phyloP scores from a whole-genome alignment of 1,140 invertebrate genomes.

The Rhysida immarginata region DNA sequence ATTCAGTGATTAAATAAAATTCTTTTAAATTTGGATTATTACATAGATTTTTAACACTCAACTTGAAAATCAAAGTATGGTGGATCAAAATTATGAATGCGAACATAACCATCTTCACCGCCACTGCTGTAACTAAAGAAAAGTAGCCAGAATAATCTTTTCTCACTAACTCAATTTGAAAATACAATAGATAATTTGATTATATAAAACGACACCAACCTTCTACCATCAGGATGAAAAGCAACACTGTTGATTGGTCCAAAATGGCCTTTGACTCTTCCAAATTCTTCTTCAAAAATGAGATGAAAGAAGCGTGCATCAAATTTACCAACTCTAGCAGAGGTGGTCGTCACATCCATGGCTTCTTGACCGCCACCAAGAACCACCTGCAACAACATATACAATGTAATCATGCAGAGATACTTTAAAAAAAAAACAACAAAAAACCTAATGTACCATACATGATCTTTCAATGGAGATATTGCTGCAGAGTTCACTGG shows the following conservation, averaged over 20 bases:
- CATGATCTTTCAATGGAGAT: slow-evolving; percentile 85
- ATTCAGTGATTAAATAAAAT: no score
- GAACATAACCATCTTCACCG: slow-evolving; percentile 96
- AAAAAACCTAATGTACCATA: slow-evolving; percentile 28
- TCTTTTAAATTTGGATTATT: no score
- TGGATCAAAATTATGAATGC: slow-evolving; percentile 90
- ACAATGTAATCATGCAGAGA: background rate
- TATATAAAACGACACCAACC: slow-evolving; percentile 18
- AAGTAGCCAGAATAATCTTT: background rate
- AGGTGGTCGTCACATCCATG: slow-evolving; percentile 97
- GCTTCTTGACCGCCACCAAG: slow-evolving; percentile 96
- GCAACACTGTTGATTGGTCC: slow-evolving; percentile 97
- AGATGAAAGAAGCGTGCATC: slow-evolving; percentile 96
- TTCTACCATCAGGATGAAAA: slow-evolving; percentile 95
- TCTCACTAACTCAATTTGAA: background rate
- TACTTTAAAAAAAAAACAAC: background rate
- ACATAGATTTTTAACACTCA: slow-evolving; percentile 78
- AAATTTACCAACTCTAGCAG: slow-evolving; percentile 88
- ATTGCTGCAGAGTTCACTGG: slow-evolving; percentile 93
- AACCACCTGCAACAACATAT: slow-evolving; percentile 44
- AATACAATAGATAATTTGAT: slow-evolving; percentile 12
- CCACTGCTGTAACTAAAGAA: slow-evolving; percentile 70
- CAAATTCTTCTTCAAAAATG: slow-evolving; percentile 99
- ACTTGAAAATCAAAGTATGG: slow-evolving; percentile 94
- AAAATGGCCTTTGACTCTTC: slow-evolving; percentile 94